Evolutionary conservation across 2,888 invertebrate species (phyloP).

Genomic region (Tenthredo notha): DNA sequence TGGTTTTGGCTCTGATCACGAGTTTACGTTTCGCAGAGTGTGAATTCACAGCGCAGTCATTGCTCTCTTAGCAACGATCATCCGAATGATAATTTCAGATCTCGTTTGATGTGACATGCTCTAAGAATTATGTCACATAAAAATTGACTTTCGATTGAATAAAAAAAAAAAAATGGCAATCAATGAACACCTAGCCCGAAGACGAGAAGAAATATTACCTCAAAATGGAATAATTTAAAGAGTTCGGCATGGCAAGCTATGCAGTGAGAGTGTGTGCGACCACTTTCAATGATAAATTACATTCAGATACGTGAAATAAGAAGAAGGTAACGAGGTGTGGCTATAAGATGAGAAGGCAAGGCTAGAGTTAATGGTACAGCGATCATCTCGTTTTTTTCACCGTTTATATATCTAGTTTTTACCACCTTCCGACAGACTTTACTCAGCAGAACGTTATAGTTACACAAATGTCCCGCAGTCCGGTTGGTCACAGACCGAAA

Average conservation of each 20-base stretch:
- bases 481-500: neutral
- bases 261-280: neutral
- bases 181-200: too few relatives aligned
- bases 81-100: neutral
- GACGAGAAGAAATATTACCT: neutral
- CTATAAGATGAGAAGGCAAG: constrained; percentile 67
- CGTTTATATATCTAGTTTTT: neutral
- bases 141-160: neutral
- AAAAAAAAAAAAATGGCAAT: neutral
- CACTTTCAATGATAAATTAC: neutral
- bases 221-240: neutral
- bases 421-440: neutral
- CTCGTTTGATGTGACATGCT: neutral
- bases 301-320: neutral
- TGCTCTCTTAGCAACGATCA: neutral
- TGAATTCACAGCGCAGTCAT: neutral
- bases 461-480: neutral
- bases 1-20: too few relatives aligned
- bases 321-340: constrained; percentile 56
- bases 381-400: constrained; percentile 58
- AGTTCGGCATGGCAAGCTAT: neutral
- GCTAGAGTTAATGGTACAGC: constrained; percentile 69
- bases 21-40: neutral
- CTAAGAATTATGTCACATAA: constrained; percentile 3
- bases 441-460: neutral